Evolutionary conservation across 1,140 invertebrate species (phyloP).

Genomic region (Dreissena polymorpha): DNA sequence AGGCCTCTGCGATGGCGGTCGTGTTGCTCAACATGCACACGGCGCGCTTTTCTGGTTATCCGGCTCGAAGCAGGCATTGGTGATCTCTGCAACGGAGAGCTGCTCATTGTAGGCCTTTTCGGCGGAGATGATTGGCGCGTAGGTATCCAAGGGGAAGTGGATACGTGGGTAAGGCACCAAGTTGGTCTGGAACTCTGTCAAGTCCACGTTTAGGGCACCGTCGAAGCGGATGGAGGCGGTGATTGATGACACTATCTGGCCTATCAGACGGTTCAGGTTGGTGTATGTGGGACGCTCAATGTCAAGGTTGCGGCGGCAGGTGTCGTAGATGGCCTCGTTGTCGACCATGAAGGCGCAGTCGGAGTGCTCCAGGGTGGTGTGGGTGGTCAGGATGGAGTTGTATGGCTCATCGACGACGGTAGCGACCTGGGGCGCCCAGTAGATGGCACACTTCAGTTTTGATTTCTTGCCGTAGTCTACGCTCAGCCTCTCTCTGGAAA

Average conservation of each 20-base stretch:
- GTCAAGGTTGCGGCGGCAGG: conserved; percentile 84
- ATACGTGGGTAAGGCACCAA: conserved; percentile 80
- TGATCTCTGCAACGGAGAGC: conserved; percentile 80
- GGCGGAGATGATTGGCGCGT: conserved; percentile 76
- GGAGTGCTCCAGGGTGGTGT: conserved; percentile 86
- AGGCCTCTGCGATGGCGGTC: too few species aligned
- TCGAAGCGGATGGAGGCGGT: conserved; percentile 85
- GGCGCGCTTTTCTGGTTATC: too few species aligned
- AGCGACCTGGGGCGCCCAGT: too few species aligned
- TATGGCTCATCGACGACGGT: conserved; percentile 79
- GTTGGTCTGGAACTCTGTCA: conserved; percentile 89
- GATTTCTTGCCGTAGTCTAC: too few species aligned
- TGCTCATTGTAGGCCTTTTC: conserved; percentile 79
- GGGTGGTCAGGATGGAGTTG: conserved; percentile 79
- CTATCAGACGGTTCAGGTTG: conserved; percentile 84
- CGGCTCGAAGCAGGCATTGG: conserved; percentile 93
- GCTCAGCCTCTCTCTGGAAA: too few species aligned
- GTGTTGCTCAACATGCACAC: too few species aligned
- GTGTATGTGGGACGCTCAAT: conserved; percentile 88
- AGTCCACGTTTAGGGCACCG: conserved; percentile 86
- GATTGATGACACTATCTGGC: conserved; percentile 85
- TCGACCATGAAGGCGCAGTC: conserved; percentile 90
- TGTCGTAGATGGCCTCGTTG: conserved; percentile 77
- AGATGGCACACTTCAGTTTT: too few species aligned
- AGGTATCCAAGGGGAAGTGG: conserved; percentile 77